Evolutionary conservation across 2,888 invertebrate species (phyloP).

Genomic region (Melanostoma mellinum): DNA sequence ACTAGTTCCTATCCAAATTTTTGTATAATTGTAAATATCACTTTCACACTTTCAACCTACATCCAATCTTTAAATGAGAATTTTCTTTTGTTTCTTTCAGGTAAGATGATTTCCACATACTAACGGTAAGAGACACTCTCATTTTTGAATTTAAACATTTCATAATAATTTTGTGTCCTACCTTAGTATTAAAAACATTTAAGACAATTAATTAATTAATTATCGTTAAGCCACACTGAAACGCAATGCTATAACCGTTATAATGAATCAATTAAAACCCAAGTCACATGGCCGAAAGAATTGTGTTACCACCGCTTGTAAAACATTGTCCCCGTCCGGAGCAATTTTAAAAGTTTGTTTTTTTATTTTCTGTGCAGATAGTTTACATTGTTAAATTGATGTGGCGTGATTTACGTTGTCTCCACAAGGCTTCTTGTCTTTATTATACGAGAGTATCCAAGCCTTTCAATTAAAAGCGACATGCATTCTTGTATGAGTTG

Average conservation of each 20-base stretch:
- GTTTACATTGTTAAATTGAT: slow-evolving; percentile 31
- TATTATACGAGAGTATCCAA: not conserved
- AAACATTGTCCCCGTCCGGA: slow-evolving; percentile 5
- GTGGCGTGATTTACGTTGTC: slow-evolving; percentile 34
- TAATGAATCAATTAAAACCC: slow-evolving; percentile 35
- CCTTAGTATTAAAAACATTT: not conserved
- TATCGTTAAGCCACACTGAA: not conserved
- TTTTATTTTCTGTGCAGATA: not conserved
- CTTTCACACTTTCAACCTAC: too few relatives aligned
- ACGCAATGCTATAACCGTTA: not conserved
- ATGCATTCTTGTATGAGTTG: slow-evolving; percentile 43
- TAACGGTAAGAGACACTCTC: slow-evolving; percentile 5
- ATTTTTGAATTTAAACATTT: not conserved
- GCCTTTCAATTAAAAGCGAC: slow-evolving; percentile 22
- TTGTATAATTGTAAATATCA: too few relatives aligned
- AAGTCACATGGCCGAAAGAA: slow-evolving; percentile 35
- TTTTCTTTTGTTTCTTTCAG: slow-evolving; percentile 12
- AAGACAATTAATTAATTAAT: not conserved
- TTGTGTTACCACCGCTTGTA: slow-evolving; percentile 6
- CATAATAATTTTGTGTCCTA: slow-evolving; percentile 25
- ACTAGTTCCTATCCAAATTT: too few relatives aligned
- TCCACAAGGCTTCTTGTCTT: slow-evolving; percentile 1
- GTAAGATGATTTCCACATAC: slow-evolving; percentile 1
- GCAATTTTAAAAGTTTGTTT: slow-evolving; percentile 26
- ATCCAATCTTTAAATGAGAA: not conserved